phyloP scores from a whole-genome alignment of 2,797 vertebrate species.

The Chaunax sp. region DNA sequence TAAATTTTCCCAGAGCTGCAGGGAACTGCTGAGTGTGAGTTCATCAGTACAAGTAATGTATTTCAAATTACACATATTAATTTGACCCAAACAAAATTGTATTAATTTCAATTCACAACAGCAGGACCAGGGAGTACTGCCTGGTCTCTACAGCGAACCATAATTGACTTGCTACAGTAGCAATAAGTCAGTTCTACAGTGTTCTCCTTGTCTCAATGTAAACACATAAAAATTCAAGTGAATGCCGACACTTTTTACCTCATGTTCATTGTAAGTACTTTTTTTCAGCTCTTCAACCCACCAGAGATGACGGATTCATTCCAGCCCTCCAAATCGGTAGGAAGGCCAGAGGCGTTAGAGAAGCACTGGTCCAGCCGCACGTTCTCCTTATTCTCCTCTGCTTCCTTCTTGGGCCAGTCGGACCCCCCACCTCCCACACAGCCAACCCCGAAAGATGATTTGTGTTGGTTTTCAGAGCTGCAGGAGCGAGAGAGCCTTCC shows the following conservation, averaged over 20 bases:
- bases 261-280: too few species aligned
- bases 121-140: not conserved
- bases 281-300: slow-evolving; percentile 70
- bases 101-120: not conserved
- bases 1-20: too few species aligned
- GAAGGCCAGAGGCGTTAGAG: slow-evolving; percentile 90
- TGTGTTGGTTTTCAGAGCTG: slow-evolving; percentile 83
- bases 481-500: slow-evolving; percentile 82
- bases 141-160: too few species aligned
- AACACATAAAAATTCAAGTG: too few species aligned
- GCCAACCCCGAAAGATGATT: slow-evolving; percentile 60
- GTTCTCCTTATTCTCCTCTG: slow-evolving; percentile 98
- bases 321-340: slow-evolving; percentile 91
- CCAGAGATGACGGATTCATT: slow-evolving; percentile 95
- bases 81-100: not conserved
- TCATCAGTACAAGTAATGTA: too few species aligned
- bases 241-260: too few species aligned
- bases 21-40: too few species aligned
- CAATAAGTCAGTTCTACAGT: too few species aligned
- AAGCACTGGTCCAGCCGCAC: slow-evolving; percentile 90
- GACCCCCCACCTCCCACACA: slow-evolving; percentile 77
- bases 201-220: too few species aligned
- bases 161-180: too few species aligned
- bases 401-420: slow-evolving; percentile 88
- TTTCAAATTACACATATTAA: too few species aligned